Percentiles rank a stretch among this genome's conserved stretches.
These are phyloP conservation scores for Leptarthrus brevirostris DNA, from an alignment of 2,888 invertebrate species.

Conservation along the genomic window DNA sequence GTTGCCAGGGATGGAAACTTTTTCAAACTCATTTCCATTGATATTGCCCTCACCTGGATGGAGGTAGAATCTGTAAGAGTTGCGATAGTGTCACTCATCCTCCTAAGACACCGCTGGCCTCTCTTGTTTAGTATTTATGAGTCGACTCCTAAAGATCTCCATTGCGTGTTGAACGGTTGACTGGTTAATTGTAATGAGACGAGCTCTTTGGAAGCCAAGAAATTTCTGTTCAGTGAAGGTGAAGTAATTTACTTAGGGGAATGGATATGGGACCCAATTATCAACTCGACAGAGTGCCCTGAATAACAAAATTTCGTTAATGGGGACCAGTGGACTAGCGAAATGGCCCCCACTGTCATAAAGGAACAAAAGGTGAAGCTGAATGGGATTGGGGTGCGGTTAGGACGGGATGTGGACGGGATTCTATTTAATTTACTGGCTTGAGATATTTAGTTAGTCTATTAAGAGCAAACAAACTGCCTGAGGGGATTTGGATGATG, in stretches of 20 bases:
- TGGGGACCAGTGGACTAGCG: conserved; percentile 40
- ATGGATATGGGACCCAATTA: conserved; percentile 48
- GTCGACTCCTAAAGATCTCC: conserved; percentile 41
- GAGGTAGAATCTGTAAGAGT: not conserved
- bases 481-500: not conserved
- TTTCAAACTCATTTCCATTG: conserved; percentile 46
- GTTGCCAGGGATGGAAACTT: conserved; percentile 31
- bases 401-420: not conserved
- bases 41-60: conserved; percentile 42
- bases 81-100: conserved; percentile 5
- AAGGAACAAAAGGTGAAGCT: conserved; percentile 41
- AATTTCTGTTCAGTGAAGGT: conserved; percentile 40
- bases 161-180: conserved; percentile 47
- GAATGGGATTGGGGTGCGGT: too few species aligned
- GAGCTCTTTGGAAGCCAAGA: conserved; percentile 25
- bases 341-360: conserved; percentile 43
- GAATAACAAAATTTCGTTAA: conserved; percentile 47
- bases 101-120: conserved; percentile 4
- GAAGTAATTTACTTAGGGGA: conserved; percentile 48
- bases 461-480: conserved; percentile 2
- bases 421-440: conserved; percentile 46
- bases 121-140: conserved; percentile 47
- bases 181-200: conserved; percentile 48
- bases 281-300: conserved; percentile 41
- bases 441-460: conserved; percentile 39